Base-by-base conservation (phyloP, 2,888 invertebrate species). In the Phortica magna region DNA sequence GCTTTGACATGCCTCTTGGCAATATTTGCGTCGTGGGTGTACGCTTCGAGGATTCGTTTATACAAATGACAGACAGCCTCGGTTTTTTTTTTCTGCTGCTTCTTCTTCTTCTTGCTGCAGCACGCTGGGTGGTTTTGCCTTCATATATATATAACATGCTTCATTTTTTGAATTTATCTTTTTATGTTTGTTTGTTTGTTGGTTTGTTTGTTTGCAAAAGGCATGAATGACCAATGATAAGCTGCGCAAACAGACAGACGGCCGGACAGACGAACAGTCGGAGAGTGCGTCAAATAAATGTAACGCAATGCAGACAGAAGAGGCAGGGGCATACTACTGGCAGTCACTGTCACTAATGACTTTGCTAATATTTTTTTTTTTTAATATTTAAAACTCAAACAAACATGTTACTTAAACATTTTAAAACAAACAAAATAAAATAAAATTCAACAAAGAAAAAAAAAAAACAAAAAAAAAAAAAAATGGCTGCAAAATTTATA, bases 221-320 rank as follows among this genome's bases (percentile, higher is more conserved):
- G n/a, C 31, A 65, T 41, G 65, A 65, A 14, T 41, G 17, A 41
- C 65, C 65, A 65, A 65, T 65, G 65, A 65, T 65, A 65, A 65
- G 41, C 65, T 39, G 65, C 31, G 65, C 41, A 14, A 14, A 65
- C 41, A 39, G 4, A 39, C 65, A 65, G 10, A 41, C 19, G 22
- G n/a, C 61, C n/a, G n/a, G n/a, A 65, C 65, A 31, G 9, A 12
- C 17, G 7, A 12, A 19, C n/a, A 31, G 31, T 4, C 31, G 5
- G 31, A 31, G 31, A 31, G 31, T 31, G 31, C 2, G 31, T 31
- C 31, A 31, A 31, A 31, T 31, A 31, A 31, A 31, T 31, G 31
- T 31, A 31, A 4, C 1, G 2, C 31, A 31, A 31, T 4, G 5
- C 31, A 31, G 31, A 31, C 31, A 1, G 31, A 31, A 1, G 31